Evolutionary conservation across 35 echinoderm and acorn worm species (phyloP), one percentile per base, ranked within the genome.

Genomic region (Chiridota heheva): DNA sequence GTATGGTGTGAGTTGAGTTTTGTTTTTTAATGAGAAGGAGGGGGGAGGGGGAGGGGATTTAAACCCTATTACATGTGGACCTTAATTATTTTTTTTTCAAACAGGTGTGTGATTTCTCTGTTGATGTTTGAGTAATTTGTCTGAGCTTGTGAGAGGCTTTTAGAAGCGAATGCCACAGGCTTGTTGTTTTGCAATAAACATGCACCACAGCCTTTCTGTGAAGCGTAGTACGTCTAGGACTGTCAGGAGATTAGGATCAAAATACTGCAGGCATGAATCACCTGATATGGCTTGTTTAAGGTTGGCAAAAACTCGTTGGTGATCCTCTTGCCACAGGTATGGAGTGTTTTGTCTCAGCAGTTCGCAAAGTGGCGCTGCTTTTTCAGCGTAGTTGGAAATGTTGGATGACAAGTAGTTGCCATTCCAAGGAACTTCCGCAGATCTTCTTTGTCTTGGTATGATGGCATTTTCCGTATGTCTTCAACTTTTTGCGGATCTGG

Each of bases 321-420:
- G 89, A 46, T 64, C 75, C 24, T 82, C 84, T 22, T 81, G 75
- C 90, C 90, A 93, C 16, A 82, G n/a, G 33, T 48, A 93, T 51
- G 37, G 45, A 15, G 42, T 29, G 26, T 79, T 38, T 35, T 91
- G 58, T 56, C 86, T 91, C n/a, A n/a, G n/a, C n/a, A n/a, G 7
- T 84, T 87, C 73, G 51, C 84, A n/a, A 0, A 92, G 60, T 10
- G 77, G 40, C 24, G 36, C 72, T 81, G 89, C 66, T 20, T 44
- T 48, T 48, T 86, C 73, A 18, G 83, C 73, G 31, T 72, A 58
- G 53, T 55, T 45, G 32, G 83, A 66, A 27, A 91, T 81, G 73
- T 86, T 86, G 2, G 88, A 15, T 40, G 82, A 68, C n/a, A 91
- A 34, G 47, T 31, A 91, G 44, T 76, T 85, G 82, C 49, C 15